Percentiles rank a stretch among this genome's conserved stretches.
Conservation (phyloP, 2,888 invertebrate genomes). For the Temnothorax ravouxi region DNA sequence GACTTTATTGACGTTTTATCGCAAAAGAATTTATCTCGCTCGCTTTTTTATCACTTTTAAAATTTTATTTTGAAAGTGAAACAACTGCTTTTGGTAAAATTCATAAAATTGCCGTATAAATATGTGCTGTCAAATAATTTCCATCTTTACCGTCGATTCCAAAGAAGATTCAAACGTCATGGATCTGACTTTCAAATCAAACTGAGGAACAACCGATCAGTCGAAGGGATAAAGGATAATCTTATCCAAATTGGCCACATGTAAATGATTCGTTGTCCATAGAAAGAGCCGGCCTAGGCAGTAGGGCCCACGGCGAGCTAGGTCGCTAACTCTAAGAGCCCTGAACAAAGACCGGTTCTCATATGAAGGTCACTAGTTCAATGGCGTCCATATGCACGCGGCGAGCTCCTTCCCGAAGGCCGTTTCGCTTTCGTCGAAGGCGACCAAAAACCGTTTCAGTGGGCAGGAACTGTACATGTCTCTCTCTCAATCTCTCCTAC, state of each 20-base stretch:
- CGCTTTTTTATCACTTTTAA: conserved; percentile 36
- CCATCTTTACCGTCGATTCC: neutral
- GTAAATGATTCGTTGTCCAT: conserved; percentile 45
- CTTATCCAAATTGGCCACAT: conserved; percentile 20
- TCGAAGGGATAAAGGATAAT: conserved; percentile 19
- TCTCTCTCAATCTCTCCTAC: conserved; percentile 53
- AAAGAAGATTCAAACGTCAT: neutral
- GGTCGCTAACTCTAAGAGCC: conserved; percentile 76
- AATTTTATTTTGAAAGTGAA: conserved; percentile 41
- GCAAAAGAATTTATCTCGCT: conserved; percentile 32
- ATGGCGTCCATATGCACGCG: conserved; percentile 75
- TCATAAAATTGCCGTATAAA: neutral
- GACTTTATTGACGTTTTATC: conserved; percentile 49
- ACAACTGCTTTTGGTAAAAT: conserved; percentile 22
- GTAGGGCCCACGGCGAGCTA: conserved; percentile 73
- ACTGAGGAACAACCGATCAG: neutral
- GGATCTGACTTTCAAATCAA: conserved; percentile 9
- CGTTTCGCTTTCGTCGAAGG: conserved; percentile 77
- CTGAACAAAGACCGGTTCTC: conserved; percentile 84
- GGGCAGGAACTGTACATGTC: conserved; percentile 44
- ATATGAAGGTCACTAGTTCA: conserved; percentile 86
- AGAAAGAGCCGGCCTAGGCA: conserved; percentile 59
- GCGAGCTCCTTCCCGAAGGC: conserved; percentile 70
- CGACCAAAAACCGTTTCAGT: conserved; percentile 76
- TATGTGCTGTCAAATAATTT: neutral